Conservation (phyloP, 2,797 vertebrate genomes). For the Florisuga fusca region DNA sequence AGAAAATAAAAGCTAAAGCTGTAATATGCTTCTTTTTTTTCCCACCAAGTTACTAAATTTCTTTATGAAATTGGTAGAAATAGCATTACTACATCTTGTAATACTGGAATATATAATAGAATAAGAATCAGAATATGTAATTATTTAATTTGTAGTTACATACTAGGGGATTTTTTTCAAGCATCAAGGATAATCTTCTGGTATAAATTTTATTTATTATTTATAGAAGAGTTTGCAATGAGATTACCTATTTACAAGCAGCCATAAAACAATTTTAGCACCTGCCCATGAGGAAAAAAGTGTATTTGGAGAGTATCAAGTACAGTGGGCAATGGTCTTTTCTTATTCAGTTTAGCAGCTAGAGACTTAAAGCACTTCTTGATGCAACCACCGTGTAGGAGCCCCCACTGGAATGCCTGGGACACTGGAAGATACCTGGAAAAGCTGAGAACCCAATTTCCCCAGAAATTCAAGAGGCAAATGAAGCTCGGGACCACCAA, state of each 20-base stretch:
- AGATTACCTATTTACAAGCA: background rate
- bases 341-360: background rate
- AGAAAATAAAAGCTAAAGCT: background rate
- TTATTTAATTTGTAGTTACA: background rate
- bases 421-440: background rate
- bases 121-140: background rate
- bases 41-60: background rate
- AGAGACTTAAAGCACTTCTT: background rate
- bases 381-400: background rate
- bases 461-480: background rate
- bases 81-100: background rate
- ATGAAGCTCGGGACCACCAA: background rate
- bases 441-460: background rate
- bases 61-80: background rate
- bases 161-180: background rate
- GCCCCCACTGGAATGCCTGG: background rate
- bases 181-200: background rate
- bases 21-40: background rate
- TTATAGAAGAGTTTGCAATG: background rate
- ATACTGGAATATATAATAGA: background rate
- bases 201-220: background rate
- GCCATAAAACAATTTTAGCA: background rate
- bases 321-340: background rate
- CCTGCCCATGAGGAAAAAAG: background rate
- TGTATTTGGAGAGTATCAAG: background rate